These are phyloP conservation scores for Pachycephala philippinensis DNA, from an alignment of 2,113 vertebrate genomes.

Conservation along the genomic window DNA sequence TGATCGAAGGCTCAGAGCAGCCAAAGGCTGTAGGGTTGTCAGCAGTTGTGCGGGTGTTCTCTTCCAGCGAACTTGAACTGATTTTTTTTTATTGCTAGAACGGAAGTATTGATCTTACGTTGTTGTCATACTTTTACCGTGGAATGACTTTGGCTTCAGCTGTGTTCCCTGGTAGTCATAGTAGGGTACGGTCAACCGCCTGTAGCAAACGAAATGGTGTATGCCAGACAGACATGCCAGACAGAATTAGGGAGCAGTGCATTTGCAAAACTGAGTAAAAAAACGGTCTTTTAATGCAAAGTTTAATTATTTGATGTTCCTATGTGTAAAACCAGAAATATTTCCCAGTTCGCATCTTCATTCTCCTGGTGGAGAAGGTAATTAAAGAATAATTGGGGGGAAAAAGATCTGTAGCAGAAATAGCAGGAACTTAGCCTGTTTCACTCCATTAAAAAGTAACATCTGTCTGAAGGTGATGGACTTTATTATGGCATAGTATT, in stretches of 20 bases:
- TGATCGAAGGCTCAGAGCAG: rapidly evolving
- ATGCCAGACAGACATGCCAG: no score
- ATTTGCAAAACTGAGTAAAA: not conserved
- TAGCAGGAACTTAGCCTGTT: not conserved
- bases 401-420: not conserved
- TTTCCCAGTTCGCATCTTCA: not conserved
- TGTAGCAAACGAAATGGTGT: not conserved
- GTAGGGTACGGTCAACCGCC: not conserved
- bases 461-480: not conserved
- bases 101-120: not conserved
- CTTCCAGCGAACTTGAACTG: not conserved
- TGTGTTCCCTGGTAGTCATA: not conserved
- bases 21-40: no score
- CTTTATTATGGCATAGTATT: not conserved
- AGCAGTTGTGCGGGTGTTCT: rapidly evolving
- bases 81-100: not conserved
- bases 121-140: not conserved
- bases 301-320: not conserved
- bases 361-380: not conserved
- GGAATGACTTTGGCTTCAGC: not conserved
- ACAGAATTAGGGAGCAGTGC: not conserved
- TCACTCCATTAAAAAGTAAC: not conserved
- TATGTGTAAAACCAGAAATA: not conserved
- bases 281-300: not conserved
- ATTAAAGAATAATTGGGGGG: not conserved